Base-by-base conservation (phyloP, 2,888 invertebrate genomes). In the Vesta saturnalis region DNA sequence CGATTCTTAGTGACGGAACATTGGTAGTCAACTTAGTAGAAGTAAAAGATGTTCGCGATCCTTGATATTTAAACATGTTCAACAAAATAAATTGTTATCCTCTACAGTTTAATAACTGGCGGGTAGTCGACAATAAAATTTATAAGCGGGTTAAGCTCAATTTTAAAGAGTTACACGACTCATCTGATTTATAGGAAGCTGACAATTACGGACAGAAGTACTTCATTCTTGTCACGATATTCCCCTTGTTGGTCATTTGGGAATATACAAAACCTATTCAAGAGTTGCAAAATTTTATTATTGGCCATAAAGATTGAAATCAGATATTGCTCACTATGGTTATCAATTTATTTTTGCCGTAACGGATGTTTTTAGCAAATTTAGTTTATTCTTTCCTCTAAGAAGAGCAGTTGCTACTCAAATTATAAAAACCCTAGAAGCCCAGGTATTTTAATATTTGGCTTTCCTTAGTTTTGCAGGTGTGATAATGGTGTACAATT, bases 251-350 rank as follows among this genome's bases (percentile, higher is more conserved):
- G 75, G 74, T 18, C 77, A 76, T 63, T 54, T 72, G 6, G 74
- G 75, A 6, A 65, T 74, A 3, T 64, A 49, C 15, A 76, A 76
- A 64, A 77, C 76, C 5, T 60, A 64, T 14, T 23, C 43, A 19
- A 18, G 69, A 19, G 22, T 74, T 22, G 46, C 57, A n/a, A 2
- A 14, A n/a, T 21, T 12, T 4, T 75, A 72, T 63, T 76, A 72
- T 49, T 78, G 76, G 77, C 77, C 77, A 1, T 72, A 66, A 19
- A 70, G 76, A 64, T 22, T 47, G 5, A 23, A 23, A n/a, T 19
- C 18, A 0, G 74, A 76, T 59, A 67, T 78, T 5, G 46, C 55
- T 18, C 10, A 14, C 5, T 16, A 56, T 2, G 66, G 67, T 6
- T 49, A 61, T 46, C 15, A 14, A 6, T 74, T 58, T 22, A 59